Conservation (phyloP, 2,797 vertebrate species). For the Sebastes minor region DNA sequence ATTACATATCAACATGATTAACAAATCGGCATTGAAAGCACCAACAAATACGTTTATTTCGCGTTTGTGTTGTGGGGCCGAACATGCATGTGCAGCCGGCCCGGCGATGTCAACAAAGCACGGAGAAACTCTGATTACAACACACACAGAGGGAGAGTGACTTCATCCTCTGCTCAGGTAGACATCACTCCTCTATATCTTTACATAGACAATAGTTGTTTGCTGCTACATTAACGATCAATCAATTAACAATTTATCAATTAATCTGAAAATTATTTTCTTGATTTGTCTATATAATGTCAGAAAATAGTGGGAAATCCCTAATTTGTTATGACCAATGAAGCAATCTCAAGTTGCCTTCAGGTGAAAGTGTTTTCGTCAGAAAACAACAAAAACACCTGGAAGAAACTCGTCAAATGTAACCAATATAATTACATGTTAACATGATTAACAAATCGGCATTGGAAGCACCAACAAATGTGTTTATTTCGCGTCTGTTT, state of each 20-base stretch:
- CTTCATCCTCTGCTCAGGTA: too few relatives aligned
- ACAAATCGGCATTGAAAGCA: fast-evolving
- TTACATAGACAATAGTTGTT: too few relatives aligned
- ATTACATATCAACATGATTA: fast-evolving
- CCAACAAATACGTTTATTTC: fast-evolving
- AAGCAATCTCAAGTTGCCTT: not conserved
- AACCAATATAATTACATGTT: fast-evolving
- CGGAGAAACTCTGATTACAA: too few relatives aligned
- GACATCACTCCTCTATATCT: too few relatives aligned
- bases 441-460: fast-evolving
- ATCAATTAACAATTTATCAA: not conserved
- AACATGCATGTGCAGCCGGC: too few relatives aligned
- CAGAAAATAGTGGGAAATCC: too few relatives aligned
- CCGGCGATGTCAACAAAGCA: too few relatives aligned
- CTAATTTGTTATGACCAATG: not conserved
- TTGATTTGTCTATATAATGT: too few relatives aligned
- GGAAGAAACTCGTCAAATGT: not conserved
- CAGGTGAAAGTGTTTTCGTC: not conserved
- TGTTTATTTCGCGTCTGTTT: not conserved
- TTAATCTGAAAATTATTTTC: not conserved
- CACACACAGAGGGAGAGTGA: too few relatives aligned
- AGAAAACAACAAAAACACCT: not conserved
- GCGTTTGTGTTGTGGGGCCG: too few relatives aligned
- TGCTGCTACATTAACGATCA: too few relatives aligned
- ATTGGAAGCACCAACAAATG: fast-evolving